phyloP scores from a whole-genome alignment of 2,797 vertebrate genomes.

The Amniataba percoides region DNA sequence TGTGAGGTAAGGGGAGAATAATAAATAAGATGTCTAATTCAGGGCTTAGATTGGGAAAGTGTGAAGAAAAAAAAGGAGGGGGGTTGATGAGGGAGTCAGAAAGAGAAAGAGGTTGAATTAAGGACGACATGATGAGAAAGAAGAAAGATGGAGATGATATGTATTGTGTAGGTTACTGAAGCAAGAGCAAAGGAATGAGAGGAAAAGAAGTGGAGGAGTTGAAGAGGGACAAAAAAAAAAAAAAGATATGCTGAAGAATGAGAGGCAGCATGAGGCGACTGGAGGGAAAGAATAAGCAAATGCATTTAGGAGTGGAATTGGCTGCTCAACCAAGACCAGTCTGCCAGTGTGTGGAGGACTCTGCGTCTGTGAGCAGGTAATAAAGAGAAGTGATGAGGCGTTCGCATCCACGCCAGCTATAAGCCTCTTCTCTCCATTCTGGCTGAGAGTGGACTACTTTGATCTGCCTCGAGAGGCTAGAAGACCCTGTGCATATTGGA shows the following conservation, averaged over 20 bases:
- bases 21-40: constrained; percentile 64
- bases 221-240: neutral
- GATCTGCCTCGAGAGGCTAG: constrained; percentile 15
- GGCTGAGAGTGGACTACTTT: constrained; percentile 44
- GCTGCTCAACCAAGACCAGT: constrained; percentile 73
- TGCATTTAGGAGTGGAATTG: constrained; percentile 73
- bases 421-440: constrained; percentile 58
- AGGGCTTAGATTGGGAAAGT: constrained; percentile 43
- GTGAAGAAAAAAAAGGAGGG: constrained; percentile 27
- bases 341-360: constrained; percentile 62
- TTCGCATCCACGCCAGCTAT: constrained; percentile 60
- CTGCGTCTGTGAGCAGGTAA: constrained; percentile 74
- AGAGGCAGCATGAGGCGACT: constrained; percentile 45
- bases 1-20: constrained; percentile 52
- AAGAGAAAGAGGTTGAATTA: constrained; percentile 52
- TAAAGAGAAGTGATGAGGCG: constrained; percentile 82
- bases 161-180: constrained; percentile 28
- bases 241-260: constrained; percentile 27
- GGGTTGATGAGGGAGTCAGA: constrained; percentile 25
- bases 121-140: constrained; percentile 41
- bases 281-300: constrained; percentile 65
- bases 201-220: constrained; percentile 27
- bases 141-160: constrained; percentile 25
- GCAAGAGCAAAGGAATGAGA: constrained; percentile 52
- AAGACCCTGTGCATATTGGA: neutral